These are phyloP conservation scores for Gymnobelideus leadbeateri DNA, from an alignment of 2,113 vertebrate genomes.

Conservation along the genomic window DNA sequence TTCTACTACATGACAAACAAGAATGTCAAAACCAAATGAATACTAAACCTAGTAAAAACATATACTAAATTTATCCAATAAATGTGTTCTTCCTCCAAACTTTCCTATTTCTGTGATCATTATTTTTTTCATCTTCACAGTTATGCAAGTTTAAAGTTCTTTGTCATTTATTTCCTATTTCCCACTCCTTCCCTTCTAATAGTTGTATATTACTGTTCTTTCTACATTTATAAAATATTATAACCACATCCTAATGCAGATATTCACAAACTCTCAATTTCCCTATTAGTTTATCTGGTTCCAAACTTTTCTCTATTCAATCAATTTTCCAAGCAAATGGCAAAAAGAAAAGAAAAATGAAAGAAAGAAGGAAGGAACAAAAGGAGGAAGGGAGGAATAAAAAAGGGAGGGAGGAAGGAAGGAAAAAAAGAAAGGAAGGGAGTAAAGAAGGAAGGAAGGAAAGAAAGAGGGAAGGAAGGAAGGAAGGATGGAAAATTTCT, in stretches of 20 bases:
- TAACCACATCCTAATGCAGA: no score
- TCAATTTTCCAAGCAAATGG: no score
- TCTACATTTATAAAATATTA: no score
- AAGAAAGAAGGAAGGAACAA: background rate
- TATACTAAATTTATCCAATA: background rate
- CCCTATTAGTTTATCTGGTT: no score
- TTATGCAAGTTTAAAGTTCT: background rate
- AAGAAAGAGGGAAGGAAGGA: background rate
- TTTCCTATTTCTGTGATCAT: background rate
- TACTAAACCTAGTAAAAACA: background rate
- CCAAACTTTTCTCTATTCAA: no score
- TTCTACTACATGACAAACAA: background rate
- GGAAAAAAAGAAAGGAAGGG: background rate
- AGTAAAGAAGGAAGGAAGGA: background rate
- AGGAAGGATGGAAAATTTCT: no score
- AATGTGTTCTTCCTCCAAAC: background rate
- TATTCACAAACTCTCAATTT: no score
- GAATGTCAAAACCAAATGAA: background rate
- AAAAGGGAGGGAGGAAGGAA: no score
- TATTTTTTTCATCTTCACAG: background rate
- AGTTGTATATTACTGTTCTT: background rate
- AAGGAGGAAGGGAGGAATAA: background rate
- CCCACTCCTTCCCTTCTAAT: background rate
- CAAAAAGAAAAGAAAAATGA: no score
- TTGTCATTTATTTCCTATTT: background rate